Conservation (phyloP, 2,888 invertebrate genomes). For the Mactromeris polynyma region DNA sequence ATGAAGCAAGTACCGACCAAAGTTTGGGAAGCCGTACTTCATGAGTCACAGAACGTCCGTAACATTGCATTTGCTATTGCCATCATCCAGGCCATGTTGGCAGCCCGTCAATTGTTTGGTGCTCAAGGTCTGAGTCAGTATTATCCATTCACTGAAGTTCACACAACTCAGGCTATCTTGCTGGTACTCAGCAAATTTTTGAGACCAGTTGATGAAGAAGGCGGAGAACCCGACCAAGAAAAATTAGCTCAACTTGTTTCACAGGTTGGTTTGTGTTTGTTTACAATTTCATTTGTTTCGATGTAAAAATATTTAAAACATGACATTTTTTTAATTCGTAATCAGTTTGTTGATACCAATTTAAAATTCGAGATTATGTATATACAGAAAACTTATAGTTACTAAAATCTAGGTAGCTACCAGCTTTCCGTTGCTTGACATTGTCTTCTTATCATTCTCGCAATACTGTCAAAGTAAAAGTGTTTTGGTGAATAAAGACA, state of each 20-base stretch:
- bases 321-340: no score
- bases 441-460: no score
- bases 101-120: slow-evolving; percentile 84
- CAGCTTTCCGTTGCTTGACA: no score
- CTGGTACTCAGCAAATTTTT: slow-evolving; percentile 68
- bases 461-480: no score
- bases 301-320: no score
- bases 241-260: slow-evolving; percentile 71
- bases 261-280: slow-evolving; percentile 67
- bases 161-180: slow-evolving; percentile 71
- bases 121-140: slow-evolving; percentile 83
- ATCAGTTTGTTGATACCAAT: no score
- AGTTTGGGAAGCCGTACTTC: slow-evolving; percentile 73
- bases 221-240: slow-evolving; percentile 72
- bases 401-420: no score
- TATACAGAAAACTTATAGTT: no score
- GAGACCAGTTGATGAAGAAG: slow-evolving; percentile 60
- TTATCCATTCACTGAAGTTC: slow-evolving; percentile 80
- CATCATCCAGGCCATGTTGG: slow-evolving; percentile 82
- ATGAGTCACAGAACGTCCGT: slow-evolving; percentile 71
- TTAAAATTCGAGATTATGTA: no score
- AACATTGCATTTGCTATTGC: slow-evolving; percentile 80
- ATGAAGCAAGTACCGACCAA: slow-evolving; percentile 78
- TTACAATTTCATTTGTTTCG: neutral
- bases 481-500: no score